These are phyloP conservation scores for Hyla sarda DNA, from an alignment of 2,113 vertebrate genomes.

Conservation along the genomic window DNA sequence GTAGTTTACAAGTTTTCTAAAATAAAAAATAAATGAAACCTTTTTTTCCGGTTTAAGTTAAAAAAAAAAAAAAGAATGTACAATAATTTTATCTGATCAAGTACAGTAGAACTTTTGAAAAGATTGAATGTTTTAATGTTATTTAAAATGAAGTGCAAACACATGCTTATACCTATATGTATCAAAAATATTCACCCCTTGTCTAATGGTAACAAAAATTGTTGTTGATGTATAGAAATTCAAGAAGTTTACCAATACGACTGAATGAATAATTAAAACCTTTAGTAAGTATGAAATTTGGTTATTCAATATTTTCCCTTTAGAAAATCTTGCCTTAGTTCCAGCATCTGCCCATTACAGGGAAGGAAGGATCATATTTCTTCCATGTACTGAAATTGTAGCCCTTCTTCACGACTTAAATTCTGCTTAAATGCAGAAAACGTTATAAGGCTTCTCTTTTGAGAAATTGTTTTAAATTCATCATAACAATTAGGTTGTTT, in stretches of 20 bases:
- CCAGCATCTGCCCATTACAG: neutral
- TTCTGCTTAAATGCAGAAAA: neutral
- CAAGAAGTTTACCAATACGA: neutral
- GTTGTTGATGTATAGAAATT: neutral
- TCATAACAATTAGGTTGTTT: neutral
- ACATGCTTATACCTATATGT: neutral
- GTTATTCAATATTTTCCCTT: slow-evolving; percentile 6
- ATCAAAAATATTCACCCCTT: neutral
- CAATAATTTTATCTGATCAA: neutral
- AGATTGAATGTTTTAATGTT: too few species aligned
- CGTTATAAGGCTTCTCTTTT: neutral
- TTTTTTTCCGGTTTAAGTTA: too few species aligned
- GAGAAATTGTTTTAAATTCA: neutral
- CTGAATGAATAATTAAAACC: slow-evolving; percentile 9
- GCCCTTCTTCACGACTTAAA: neutral
- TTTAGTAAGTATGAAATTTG: slow-evolving; percentile 6
- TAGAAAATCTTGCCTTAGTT: neutral
- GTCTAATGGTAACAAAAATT: neutral
- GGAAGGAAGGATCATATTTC: neutral
- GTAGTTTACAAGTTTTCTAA: neutral
- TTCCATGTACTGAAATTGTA: neutral
- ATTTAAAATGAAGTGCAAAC: too few species aligned
- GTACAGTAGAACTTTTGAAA: neutral
- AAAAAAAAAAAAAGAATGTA: too few species aligned
- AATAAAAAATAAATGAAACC: too few species aligned